Conservation (phyloP, 2,113 vertebrate genomes). For the Phalacrocorax pelagicus region DNA sequence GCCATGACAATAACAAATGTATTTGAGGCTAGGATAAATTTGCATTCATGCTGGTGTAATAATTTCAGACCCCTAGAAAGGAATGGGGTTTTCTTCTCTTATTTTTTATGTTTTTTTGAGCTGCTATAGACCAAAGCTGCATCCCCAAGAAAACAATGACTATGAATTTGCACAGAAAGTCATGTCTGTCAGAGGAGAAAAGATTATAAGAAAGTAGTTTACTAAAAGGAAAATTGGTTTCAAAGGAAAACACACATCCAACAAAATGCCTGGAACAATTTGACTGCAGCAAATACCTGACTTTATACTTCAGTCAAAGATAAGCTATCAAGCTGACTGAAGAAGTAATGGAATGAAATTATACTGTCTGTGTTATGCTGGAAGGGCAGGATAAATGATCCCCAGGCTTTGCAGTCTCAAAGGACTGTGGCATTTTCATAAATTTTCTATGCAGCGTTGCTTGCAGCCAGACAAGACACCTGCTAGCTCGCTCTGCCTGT, state of each 20-base stretch:
- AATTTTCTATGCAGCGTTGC: not conserved
- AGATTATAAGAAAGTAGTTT: not conserved
- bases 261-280: constrained; percentile 5
- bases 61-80: not conserved
- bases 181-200: not conserved
- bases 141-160: not conserved
- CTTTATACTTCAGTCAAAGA: constrained; percentile 20
- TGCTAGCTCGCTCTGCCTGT: not conserved
- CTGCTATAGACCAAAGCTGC: not conserved
- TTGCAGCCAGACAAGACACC: not conserved
- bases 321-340: constrained; percentile 14
- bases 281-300: constrained; percentile 7
- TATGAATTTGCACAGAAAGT: not conserved
- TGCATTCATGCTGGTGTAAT: not conserved
- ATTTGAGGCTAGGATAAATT: not conserved
- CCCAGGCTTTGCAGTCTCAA: not conserved
- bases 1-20: not conserved
- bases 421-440: not conserved
- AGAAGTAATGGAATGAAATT: constrained; percentile 49
- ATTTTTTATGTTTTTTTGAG: not conserved
- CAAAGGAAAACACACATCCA: not conserved
- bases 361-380: not conserved
- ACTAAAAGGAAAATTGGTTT: not conserved
- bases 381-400: constrained; percentile 25
- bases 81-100: not conserved